Conservation (phyloP, 1,140 invertebrate species). For the Matsumurasca onukii region DNA sequence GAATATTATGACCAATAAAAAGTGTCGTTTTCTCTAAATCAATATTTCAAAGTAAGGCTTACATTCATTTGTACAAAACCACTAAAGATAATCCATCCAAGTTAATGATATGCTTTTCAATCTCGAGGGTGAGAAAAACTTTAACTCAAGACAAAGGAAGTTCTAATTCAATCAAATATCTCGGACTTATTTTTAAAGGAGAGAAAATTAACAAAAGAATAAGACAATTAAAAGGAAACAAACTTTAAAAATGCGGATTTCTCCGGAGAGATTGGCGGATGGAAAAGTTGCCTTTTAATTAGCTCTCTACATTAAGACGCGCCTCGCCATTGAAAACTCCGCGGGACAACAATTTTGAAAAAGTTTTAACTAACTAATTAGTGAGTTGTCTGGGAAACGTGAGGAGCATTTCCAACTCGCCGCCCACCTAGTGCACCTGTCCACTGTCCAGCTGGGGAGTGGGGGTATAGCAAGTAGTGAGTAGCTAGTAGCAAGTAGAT, state of each 20-base stretch:
- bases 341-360: constrained; percentile 10
- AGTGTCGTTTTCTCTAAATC: no score
- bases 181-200: neutral
- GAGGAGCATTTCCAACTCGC: no score
- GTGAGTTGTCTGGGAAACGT: neutral
- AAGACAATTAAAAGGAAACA: constrained; percentile 22
- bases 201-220: constrained; percentile 23
- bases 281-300: constrained; percentile 24
- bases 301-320: neutral
- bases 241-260: neutral
- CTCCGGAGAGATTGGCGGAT: constrained; percentile 1
- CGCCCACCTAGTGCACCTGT: no score
- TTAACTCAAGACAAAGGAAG: neutral
- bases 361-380: constrained; percentile 13
- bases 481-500: no score
- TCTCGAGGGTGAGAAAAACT: neutral
- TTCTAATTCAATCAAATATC: constrained; percentile 2
- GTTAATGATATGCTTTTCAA: no score
- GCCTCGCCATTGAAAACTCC: neutral
- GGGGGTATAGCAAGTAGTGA: no score
- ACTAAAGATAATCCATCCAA: no score
- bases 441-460: no score
- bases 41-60: no score
- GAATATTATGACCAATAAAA: no score
- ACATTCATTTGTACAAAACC: no score